phyloP scores from a whole-genome alignment of 2,113 vertebrate genomes.

The Cyrtonyx montezumae region DNA sequence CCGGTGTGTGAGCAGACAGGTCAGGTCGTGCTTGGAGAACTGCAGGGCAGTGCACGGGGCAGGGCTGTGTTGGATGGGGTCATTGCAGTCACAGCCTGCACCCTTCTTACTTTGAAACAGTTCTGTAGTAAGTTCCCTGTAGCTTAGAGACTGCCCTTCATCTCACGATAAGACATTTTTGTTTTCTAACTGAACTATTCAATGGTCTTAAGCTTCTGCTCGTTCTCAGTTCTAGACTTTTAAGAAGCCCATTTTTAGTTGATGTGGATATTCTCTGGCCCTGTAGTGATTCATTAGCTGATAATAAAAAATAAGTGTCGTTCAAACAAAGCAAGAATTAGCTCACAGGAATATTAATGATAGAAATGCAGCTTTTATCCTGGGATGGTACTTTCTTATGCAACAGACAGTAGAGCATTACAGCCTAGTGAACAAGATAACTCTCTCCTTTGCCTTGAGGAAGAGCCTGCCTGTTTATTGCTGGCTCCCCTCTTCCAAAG shows the following conservation, averaged over 20 bases:
- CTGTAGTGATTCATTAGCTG: background rate
- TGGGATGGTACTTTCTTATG: background rate
- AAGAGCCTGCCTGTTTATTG: background rate
- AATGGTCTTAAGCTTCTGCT: background rate
- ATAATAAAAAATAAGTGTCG: background rate
- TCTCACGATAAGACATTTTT: background rate
- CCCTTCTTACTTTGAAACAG: background rate
- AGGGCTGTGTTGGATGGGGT: background rate
- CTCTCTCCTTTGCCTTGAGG: background rate
- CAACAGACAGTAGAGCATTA: background rate
- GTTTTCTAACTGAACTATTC: background rate
- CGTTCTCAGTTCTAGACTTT: background rate
- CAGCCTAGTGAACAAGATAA: background rate
- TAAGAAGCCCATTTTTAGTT: background rate
- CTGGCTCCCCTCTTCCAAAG: background rate
- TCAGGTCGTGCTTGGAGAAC: too few species aligned
- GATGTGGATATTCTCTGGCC: background rate
- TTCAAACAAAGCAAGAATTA: background rate
- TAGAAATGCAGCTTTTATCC: background rate
- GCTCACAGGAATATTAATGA: background rate
- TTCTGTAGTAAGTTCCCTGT: background rate
- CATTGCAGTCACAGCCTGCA: background rate
- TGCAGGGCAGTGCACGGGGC: background rate
- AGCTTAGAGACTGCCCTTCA: background rate
- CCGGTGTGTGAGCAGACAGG: too few species aligned